Conservation (phyloP, 2,113 vertebrate species). For the Pedionomus torquatus region DNA sequence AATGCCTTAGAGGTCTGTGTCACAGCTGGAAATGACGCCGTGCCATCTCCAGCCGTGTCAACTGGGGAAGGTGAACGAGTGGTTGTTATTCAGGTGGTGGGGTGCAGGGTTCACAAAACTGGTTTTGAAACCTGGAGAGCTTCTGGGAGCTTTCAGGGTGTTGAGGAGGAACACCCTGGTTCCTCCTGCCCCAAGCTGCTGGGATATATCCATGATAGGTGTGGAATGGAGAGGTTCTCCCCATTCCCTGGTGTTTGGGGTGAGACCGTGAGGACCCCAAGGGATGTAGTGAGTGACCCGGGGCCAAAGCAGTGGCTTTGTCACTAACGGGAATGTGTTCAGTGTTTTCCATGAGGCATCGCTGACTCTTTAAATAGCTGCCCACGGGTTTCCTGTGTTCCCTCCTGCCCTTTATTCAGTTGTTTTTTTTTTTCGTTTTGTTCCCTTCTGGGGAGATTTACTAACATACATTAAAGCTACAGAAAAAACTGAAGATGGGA, state of each 20-base stretch:
- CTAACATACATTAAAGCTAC: neutral
- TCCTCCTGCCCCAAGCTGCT: neutral
- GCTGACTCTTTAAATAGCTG: neutral
- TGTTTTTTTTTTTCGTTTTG: neutral
- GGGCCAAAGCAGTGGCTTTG: neutral
- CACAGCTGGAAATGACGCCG: accelerated
- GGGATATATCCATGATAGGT: neutral
- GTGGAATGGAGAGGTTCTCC: neutral
- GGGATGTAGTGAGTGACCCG: neutral
- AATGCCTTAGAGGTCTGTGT: neutral
- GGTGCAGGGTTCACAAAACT: neutral
- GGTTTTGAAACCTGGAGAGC: neutral
- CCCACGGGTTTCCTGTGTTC: slow-evolving; percentile 27
- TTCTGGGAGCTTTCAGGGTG: neutral
- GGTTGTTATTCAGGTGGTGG: accelerated
- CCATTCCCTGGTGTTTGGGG: neutral
- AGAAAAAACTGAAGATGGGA: neutral
- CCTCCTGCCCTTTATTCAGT: neutral
- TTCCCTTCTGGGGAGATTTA: neutral
- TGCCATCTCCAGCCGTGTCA: neutral
- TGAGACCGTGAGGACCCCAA: neutral
- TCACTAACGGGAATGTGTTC: neutral
- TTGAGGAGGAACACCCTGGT: neutral
- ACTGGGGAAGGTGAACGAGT: neutral
- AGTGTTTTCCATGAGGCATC: slow-evolving; percentile 26